Evolutionary conservation across 2,888 invertebrate genomes (phyloP).

Genomic region (Acleris laterana): DNA sequence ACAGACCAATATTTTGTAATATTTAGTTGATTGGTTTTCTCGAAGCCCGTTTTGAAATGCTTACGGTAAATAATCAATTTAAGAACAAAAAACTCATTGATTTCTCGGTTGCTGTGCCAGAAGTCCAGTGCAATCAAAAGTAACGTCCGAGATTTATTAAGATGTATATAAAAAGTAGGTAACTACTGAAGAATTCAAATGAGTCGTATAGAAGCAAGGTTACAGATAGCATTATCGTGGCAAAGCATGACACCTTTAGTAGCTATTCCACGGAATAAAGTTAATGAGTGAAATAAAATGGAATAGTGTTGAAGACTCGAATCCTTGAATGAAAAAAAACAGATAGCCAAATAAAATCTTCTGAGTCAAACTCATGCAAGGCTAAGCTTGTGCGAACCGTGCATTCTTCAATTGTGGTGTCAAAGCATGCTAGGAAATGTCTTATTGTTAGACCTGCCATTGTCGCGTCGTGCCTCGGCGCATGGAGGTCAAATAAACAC

Average conservation of each 20-base stretch:
- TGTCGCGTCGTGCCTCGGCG: constrained; percentile 58
- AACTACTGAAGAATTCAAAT: too few species aligned
- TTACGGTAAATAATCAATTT: neutral
- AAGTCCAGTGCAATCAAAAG: neutral
- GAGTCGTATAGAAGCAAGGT: too few species aligned
- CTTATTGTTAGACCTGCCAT: constrained; percentile 69
- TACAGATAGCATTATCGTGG: too few species aligned
- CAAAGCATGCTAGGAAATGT: constrained; percentile 53
- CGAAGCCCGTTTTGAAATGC: constrained; percentile 16
- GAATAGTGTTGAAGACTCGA: too few species aligned
- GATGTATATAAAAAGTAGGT: too few species aligned
- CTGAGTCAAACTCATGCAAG: neutral
- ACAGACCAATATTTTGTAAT: constrained; percentile 27
- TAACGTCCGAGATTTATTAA: too few species aligned
- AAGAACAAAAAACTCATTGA: neutral
- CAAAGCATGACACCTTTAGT: too few species aligned
- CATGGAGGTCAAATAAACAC: constrained; percentile 69
- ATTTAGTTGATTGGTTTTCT: constrained; percentile 44
- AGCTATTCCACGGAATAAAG: too few species aligned
- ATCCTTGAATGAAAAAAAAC: neutral
- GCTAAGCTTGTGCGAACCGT: constrained; percentile 9
- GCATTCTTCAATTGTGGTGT: constrained; percentile 2
- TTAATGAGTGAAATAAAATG: too few species aligned
- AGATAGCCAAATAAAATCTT: neutral
- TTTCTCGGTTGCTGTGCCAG: neutral